These are phyloP conservation scores for Esox masquinongy DNA, from an alignment of 2,797 vertebrate species.

Conservation along the genomic window DNA sequence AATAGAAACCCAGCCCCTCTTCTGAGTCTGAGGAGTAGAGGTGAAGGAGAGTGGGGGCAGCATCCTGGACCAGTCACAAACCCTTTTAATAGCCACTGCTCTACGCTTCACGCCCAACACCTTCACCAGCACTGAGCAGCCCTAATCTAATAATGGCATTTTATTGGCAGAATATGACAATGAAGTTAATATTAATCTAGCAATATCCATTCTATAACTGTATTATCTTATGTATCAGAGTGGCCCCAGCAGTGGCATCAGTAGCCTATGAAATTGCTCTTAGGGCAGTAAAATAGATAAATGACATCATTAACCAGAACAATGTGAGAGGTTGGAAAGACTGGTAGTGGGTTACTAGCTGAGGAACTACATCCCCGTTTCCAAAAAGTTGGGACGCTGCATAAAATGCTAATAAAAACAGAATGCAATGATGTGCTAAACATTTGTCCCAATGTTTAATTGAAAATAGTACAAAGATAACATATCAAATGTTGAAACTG, in stretches of 20 bases:
- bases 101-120: background rate
- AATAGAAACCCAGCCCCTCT: background rate
- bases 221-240: background rate
- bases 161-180: background rate
- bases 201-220: background rate
- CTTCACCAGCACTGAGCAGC: background rate
- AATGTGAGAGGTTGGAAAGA: background rate
- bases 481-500: too few relatives aligned
- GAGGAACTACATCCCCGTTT: background rate
- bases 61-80: slow-evolving; percentile 16
- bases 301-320: background rate
- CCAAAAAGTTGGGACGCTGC: too few relatives aligned
- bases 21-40: background rate
- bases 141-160: background rate
- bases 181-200: background rate
- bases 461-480: too few relatives aligned
- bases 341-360: background rate
- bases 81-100: background rate
- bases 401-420: too few relatives aligned
- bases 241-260: background rate
- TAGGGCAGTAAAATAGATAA: background rate
- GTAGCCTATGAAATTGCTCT: background rate
- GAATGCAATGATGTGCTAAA: too few relatives aligned
- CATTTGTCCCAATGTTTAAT: too few relatives aligned
- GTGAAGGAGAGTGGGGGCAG: slow-evolving; percentile 8